phyloP scores from a whole-genome alignment of 1,140 invertebrate species.

The Drosophila ananassae region DNA sequence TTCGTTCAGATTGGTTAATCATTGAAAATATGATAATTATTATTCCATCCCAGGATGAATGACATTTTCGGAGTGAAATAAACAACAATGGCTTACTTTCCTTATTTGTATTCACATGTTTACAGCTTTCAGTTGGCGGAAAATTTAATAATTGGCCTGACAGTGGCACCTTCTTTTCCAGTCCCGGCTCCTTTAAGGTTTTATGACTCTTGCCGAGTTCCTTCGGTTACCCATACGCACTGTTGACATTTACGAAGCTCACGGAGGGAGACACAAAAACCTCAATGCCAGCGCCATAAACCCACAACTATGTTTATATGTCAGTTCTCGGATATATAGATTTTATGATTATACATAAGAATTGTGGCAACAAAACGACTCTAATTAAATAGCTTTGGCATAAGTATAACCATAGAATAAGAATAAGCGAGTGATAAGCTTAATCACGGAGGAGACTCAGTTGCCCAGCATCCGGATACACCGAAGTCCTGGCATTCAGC shows the following conservation, averaged over 20 bases:
- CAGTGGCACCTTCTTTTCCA: not conserved
- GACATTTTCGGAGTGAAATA: not conserved
- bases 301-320: conserved; percentile 43
- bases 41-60: not conserved
- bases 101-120: conserved; percentile 27
- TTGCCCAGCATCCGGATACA: conserved; percentile 2
- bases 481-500: conserved; percentile 2
- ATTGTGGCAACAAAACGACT: conserved; percentile 46
- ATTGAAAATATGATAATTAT: not conserved
- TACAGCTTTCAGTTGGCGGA: conserved; percentile 20
- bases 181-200: not conserved
- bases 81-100: conserved; percentile 17
- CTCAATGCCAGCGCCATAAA: conserved; percentile 59
- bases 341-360: conserved; percentile 42
- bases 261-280: conserved; percentile 38
- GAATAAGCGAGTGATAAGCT: conserved; percentile 64
- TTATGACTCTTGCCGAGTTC: conserved; percentile 29
- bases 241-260: conserved; percentile 56
- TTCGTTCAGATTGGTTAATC: conserved; percentile 11
- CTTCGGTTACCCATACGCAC: conserved; percentile 56
- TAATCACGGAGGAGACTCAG: conserved; percentile 20
- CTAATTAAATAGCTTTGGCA: conserved; percentile 73
- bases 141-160: conserved; percentile 65
- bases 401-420: conserved; percentile 30
- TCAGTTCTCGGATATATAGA: conserved; percentile 28